Base-by-base conservation (phyloP, 2,888 invertebrate genomes). In the Oligia strigilis region DNA sequence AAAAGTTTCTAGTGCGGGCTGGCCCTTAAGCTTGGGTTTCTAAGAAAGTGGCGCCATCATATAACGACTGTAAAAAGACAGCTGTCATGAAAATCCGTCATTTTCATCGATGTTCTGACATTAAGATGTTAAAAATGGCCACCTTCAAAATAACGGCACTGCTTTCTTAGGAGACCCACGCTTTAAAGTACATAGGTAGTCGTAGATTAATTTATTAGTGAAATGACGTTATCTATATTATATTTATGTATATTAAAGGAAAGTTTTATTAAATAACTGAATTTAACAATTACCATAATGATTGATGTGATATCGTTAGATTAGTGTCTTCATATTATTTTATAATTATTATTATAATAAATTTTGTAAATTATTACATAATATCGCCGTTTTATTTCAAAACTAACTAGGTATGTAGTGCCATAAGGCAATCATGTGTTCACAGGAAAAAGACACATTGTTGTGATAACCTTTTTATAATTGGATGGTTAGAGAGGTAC, bases 251-350 rank as follows among this genome's bases (percentile, higher is more conserved):
- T 69, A 77, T 29, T 82, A 40, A 14, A 29, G 5, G 46, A 36
- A 52, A 40, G 6, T 78, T 65, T 71, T 60, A 71, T 72, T 78
- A 60, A 78, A 55, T 71, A 55, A 80, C 17, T 58, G 52, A 67
- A 64, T 29, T 55, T 69, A 62, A 43, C 0, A 40, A 83, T 67
- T 71, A 84, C 49, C 73, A 74, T 85, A 80, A 84, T 85, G 64
- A 85, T 74, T 82, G 62, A 82, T 82, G 82, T 82, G 82, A 82
- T 82, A 82, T 82, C 55, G 62, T 62, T 85, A 71, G 65, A 70
- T 84, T 82, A 78, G 67, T 58, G 49, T 79, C 62, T 69, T n/a
- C 72, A 73, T 79, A 60, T 23, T 71, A 72, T 73, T 78, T 23
- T 78, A 46, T 49, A 52, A 55, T 43, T 36, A 84, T 78, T 19